Evolutionary conservation across 2,888 invertebrate species (phyloP).

Genomic region (Marasmarcha lunaedactyla): DNA sequence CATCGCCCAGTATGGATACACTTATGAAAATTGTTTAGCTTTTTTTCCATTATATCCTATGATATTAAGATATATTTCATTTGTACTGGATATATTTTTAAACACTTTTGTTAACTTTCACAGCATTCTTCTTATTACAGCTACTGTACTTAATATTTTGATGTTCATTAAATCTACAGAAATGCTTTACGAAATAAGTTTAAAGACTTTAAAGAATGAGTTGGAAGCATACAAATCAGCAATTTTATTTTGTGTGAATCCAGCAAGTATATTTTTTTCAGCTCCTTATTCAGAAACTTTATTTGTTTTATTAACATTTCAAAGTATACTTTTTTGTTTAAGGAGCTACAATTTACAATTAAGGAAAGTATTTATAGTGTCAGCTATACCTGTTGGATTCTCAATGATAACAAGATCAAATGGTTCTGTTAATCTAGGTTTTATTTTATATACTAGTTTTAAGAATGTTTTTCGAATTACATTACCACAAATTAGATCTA

Average conservation of each 20-base stretch:
- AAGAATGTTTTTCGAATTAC: constrained; percentile 65
- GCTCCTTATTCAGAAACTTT: constrained; percentile 94
- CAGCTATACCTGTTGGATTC: constrained; percentile 71
- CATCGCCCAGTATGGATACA: constrained; percentile 92
- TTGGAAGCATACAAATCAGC: constrained; percentile 82
- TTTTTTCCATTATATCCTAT: constrained; percentile 95
- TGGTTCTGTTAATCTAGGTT: constrained; percentile 84
- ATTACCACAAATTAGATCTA: constrained; percentile 57
- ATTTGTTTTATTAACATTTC: constrained; percentile 84
- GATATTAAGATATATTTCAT: constrained; percentile 68
- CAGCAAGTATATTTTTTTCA: constrained; percentile 95
- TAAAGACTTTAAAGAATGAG: constrained; percentile 74
- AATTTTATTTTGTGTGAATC: constrained; percentile 90
- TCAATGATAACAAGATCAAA: constrained; percentile 84
- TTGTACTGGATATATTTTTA: constrained; percentile 46
- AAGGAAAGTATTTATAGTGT: constrained; percentile 59
- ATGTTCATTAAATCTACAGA: constrained; percentile 79
- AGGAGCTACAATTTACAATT: constrained; percentile 65
- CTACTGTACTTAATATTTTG: constrained; percentile 77
- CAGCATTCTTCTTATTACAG: constrained; percentile 75
- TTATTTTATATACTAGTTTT: constrained; percentile 75
- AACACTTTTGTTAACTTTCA: constrained; percentile 67
- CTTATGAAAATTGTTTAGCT: constrained; percentile 91
- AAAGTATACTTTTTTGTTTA: constrained; percentile 78
- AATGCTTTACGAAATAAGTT: constrained; percentile 78